phyloP scores from a whole-genome alignment of 1,140 invertebrate species.

The Tetraneura akinire region DNA sequence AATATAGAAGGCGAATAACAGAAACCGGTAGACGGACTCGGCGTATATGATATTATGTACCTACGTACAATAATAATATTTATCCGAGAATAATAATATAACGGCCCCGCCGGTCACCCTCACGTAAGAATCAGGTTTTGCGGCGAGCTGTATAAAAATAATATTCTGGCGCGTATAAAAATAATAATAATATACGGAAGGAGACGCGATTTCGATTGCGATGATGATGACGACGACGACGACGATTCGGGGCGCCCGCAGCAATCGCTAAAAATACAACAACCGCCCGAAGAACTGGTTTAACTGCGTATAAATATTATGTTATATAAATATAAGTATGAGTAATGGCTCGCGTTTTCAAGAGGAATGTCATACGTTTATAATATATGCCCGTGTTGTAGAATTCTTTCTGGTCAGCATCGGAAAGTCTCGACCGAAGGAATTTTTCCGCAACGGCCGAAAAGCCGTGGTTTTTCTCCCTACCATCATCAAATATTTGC shows the following conservation, averaged over 20 bases:
- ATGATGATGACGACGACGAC: neutral
- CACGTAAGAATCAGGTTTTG: neutral
- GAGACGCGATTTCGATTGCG: neutral
- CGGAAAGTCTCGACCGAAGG: neutral
- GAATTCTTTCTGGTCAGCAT: neutral
- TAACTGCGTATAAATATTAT: neutral
- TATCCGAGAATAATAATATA: slow-evolving; percentile 17
- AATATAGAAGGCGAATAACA: no score
- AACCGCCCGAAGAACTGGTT: slow-evolving; percentile 28
- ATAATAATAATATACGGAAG: neutral
- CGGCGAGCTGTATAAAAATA: neutral
- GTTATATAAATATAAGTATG: neutral
- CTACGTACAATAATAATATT: no score
- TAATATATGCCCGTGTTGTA: neutral
- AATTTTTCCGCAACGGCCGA: neutral
- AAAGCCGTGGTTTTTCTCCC: no score
- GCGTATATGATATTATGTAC: neutral
- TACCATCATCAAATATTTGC: no score
- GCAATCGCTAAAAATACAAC: slow-evolving; percentile 27
- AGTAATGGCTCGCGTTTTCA: neutral
- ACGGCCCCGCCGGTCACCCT: slow-evolving; percentile 4
- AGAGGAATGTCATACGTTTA: neutral
- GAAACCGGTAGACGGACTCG: slow-evolving; percentile 24
- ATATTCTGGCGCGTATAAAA: neutral
- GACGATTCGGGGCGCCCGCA: neutral